A percentile compares a stretch with the other conserved stretches of the same genome.
Evolutionary conservation across 2,888 invertebrate genomes (phyloP).

Genomic region (Lasius fuliginosus): DNA sequence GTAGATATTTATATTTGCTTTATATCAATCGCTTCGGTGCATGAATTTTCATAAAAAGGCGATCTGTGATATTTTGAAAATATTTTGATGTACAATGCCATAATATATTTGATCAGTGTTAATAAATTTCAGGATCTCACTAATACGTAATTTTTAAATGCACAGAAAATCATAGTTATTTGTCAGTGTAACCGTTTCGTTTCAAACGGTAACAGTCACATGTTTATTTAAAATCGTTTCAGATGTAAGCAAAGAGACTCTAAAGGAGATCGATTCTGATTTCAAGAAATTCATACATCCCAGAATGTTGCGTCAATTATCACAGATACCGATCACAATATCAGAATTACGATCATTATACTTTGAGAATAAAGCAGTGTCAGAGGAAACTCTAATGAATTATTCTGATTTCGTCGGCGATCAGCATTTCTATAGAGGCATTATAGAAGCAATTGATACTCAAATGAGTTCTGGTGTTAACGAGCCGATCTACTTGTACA

Average conservation of each 20-base stretch:
- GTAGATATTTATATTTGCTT: neutral
- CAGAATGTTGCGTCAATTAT: neutral
- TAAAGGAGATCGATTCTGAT: slow-evolving; percentile 61
- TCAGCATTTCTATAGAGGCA: slow-evolving; percentile 71
- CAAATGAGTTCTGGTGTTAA: slow-evolving; percentile 63
- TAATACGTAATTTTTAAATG: neutral
- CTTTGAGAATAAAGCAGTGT: slow-evolving; percentile 71
- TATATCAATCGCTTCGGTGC: neutral
- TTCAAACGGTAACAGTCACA: neutral
- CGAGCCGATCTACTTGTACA: slow-evolving; percentile 77
- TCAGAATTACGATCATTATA: slow-evolving; percentile 74
- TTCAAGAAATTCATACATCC: slow-evolving; percentile 61
- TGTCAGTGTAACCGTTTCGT: neutral
- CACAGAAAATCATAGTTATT: neutral
- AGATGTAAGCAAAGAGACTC: slow-evolving; percentile 7
- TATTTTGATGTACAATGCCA: neutral
- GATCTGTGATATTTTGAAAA: neutral
- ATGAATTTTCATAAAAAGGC: neutral
- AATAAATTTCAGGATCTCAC: neutral
- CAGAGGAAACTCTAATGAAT: slow-evolving; percentile 50
- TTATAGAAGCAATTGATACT: slow-evolving; percentile 71
- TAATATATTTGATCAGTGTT: neutral
- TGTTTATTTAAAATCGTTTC: slow-evolving; percentile 1
- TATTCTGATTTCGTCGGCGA: slow-evolving; percentile 72
- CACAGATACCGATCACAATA: slow-evolving; percentile 56